Base-by-base conservation (phyloP, 2,888 invertebrate species). In the Meteorus colon region DNA sequence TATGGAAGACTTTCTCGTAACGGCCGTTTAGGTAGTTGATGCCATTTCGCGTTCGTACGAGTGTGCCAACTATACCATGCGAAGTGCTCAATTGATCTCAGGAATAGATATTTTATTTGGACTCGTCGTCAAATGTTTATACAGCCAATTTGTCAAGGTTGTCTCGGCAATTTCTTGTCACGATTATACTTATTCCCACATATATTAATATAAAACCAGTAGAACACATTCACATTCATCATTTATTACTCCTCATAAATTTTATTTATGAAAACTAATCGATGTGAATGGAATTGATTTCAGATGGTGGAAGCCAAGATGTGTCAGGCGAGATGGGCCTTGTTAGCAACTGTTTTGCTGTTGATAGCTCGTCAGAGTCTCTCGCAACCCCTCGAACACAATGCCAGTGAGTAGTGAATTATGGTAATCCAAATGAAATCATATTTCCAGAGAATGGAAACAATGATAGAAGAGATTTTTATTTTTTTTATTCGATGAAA, bases 311-410 rank as follows among this genome's bases (percentile, higher is more conserved):
- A 70, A 55, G 74, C 71, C 77, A 75, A 77, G 80, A 75, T 77
- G 77, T 71, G 73, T 76, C 74, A 77, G 31, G 68, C 63, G 27
- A 79, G 77, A 74, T 81, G 82, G 80, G 70, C 81, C 60, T 67
- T 84, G 29, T 34, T 84, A 79, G 55, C 19, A 19, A 55, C n/a
- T 55, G 27, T 72, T 34, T 19, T 72, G 77, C 78, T 24, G 78
- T 75, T 24, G 70, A 82, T 62, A 29, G n/a, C 83, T 45, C 80
- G 81, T 65, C 82, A 79, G 66, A 79, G 76, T 72, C 77, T 59
- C 31, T 65, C 81, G 4, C 76, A 80, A 63, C 75, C 81, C 62
- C 80, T 81, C 60, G 85, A 84, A 73, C 82, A 85, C 75, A 83
- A 84, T 72, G 79, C 81, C 41, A 82, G 84, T 84, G 73, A 82